Base-by-base conservation (phyloP, 1,140 invertebrate genomes). In the Hypsibius dujardini region DNA sequence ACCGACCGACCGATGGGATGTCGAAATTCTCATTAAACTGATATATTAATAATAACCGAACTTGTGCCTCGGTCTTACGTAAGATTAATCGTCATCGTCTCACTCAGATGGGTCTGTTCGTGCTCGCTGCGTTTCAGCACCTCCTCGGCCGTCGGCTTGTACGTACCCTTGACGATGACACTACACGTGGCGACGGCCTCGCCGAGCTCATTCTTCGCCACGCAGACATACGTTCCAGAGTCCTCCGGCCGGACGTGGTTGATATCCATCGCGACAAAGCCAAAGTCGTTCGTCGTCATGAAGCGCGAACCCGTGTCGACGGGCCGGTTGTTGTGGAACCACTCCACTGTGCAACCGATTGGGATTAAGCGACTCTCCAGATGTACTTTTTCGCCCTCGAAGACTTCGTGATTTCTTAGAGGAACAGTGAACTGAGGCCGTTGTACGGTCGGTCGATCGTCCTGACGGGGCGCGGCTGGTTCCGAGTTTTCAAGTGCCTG, bases 351-450 rank as follows among this genome's bases (percentile, higher is more conserved):
- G 82, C 98, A 95, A 56, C 92, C 95, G 42, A 96, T 89, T 3
- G 95, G 95, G 75, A 95, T 92, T 12, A 98, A 80, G 47, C 92
- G 86, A 76, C 90, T 93, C 80, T 97, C 95, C 77, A 97, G 97
- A 77, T 97, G 93, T 46, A 92, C 92, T 69, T 91, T 82, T 78
- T 98, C 90, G 40, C 91, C 91, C 83, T 98, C 95, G 77, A 89
- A 89, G 71, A 98, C 89, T 76, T 93, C 87, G 46, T 91, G 85
- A 76, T 90, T 90, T 77, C 91, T 91, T 71, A 92, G 80, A 0
- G 90, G 90, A 47, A 89, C 89, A 2, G 91, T 93, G 76, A 95
- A 95, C 71, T 90, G 87, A 12, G 90, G 90, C 40, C 89, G 87
- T 82, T 95, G 89, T 75, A 87, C 87, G 69, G 89, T 88, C 46